A percentile compares a stretch with the other conserved stretches of the same genome.
phyloP scores from a whole-genome alignment of 2,113 vertebrate species.

The Irena cyanogastra region DNA sequence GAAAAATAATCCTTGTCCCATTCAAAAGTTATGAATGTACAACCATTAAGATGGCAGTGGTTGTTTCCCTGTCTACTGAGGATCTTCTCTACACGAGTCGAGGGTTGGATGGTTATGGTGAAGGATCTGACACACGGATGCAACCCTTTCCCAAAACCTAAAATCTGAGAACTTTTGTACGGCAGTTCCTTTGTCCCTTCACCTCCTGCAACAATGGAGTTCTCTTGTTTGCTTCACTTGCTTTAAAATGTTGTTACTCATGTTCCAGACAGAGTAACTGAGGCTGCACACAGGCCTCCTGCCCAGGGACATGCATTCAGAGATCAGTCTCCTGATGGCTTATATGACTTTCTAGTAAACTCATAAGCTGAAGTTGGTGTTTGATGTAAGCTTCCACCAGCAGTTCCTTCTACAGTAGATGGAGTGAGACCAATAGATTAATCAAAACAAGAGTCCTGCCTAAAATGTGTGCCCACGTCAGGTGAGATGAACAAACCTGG shows the following conservation, averaged over 20 bases:
- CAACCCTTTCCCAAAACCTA: background rate
- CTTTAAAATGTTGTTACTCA: background rate
- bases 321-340: background rate
- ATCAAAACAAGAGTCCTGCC: background rate
- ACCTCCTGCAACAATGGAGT: background rate
- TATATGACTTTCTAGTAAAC: background rate
- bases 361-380: background rate
- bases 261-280: background rate
- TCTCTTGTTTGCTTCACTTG: background rate
- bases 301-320: background rate
- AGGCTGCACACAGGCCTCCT: background rate
- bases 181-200: background rate
- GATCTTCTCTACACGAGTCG: background rate
- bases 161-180: background rate
- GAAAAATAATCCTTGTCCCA: background rate
- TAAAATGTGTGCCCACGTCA: background rate
- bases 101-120: background rate
- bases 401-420: background rate
- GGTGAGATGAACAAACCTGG: background rate
- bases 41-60: background rate
- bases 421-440: background rate
- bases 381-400: background rate
- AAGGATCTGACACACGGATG: background rate
- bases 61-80: background rate
- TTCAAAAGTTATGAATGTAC: background rate